phyloP scores from a whole-genome alignment of 2,113 vertebrate genomes.

The Varanus salvator region DNA sequence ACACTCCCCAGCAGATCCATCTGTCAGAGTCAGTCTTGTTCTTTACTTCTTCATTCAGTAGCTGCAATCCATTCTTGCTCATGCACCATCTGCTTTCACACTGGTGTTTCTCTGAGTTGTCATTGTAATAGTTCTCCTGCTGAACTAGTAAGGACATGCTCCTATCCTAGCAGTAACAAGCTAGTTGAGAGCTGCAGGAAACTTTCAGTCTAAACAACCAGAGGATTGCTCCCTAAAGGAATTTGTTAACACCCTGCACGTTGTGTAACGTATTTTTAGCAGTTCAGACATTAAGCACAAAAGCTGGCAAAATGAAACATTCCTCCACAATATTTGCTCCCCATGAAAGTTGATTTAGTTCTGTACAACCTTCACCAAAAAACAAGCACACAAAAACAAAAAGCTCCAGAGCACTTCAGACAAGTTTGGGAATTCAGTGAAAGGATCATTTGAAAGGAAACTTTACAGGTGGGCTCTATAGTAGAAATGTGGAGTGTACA shows the following conservation, averaged over 20 bases:
- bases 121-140: not conserved
- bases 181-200: no score
- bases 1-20: conserved; percentile 17
- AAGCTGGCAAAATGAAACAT: not conserved
- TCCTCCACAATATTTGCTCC: not conserved
- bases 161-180: no score
- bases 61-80: not conserved
- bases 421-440: not conserved
- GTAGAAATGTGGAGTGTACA: not conserved
- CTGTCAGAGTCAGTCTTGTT: conserved; percentile 2
- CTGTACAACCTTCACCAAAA: not conserved
- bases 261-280: not conserved
- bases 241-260: not conserved
- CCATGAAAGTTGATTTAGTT: not conserved
- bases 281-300: not conserved
- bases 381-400: no score
- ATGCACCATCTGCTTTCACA: conserved; percentile 10
- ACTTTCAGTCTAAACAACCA: no score
- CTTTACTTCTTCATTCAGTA: not conserved
- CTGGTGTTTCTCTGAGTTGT: not conserved
- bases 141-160: not conserved
- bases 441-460: not conserved
- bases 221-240: not conserved
- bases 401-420: no score
- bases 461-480: not conserved